A percentile compares a stretch with the other conserved stretches of the same genome.
Evolutionary conservation across 2,797 vertebrate genomes (phyloP).

Genomic region (Coreius guichenoti): DNA sequence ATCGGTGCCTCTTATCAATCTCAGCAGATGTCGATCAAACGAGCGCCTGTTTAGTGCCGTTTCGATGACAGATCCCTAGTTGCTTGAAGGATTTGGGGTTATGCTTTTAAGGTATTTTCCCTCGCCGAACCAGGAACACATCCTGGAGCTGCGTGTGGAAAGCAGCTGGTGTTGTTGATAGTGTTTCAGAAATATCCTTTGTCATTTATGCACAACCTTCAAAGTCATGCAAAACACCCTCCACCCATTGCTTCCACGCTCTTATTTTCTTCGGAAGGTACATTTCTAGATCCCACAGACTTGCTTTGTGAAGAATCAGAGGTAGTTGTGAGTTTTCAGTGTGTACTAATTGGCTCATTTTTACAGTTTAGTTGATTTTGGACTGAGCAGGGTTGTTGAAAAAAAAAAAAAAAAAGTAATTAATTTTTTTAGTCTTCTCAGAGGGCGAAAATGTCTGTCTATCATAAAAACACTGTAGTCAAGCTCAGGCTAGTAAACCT

Average conservation of each 20-base stretch:
- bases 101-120: conserved; percentile 28
- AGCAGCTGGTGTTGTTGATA: conserved; percentile 49
- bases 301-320: background rate
- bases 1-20: conserved; percentile 24
- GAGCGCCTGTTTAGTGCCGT: background rate
- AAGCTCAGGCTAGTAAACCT: background rate
- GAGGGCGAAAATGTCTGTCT: background rate
- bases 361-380: background rate
- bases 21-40: conserved; percentile 43
- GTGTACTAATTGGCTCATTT: background rate
- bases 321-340: background rate
- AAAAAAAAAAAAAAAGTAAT: background rate
- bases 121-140: conserved; percentile 14
- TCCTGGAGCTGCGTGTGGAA: conserved; percentile 29
- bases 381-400: background rate
- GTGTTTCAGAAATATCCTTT: conserved; percentile 36
- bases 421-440: background rate
- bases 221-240: conserved; percentile 45
- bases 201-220: conserved; percentile 46
- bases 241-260: background rate
- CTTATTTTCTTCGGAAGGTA: background rate
- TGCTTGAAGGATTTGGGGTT: conserved; percentile 6
- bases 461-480: background rate
- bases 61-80: conserved; percentile 9
- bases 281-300: background rate